Evolutionary conservation across 1,140 invertebrate species (phyloP).

Genomic region (Melanaphis sacchari): DNA sequence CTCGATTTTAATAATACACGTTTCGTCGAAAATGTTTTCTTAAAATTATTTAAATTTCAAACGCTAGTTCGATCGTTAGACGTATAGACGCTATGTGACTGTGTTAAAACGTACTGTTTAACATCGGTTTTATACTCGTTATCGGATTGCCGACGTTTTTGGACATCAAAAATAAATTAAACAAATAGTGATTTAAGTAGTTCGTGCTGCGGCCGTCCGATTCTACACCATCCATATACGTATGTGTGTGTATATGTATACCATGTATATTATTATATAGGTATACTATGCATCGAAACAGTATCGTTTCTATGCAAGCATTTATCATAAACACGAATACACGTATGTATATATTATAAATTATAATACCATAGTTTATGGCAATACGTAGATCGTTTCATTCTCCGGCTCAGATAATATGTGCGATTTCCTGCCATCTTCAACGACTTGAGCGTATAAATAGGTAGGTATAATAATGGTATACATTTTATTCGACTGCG

Average conservation of each 20-base stretch:
- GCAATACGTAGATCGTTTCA: neutral
- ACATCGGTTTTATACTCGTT: neutral
- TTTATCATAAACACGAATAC: neutral
- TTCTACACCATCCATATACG: neutral
- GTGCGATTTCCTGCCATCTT: neutral
- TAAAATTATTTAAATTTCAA: too few relatives aligned
- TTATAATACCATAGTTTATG: slow-evolving; percentile 6
- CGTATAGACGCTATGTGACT: too few relatives aligned
- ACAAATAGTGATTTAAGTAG: neutral
- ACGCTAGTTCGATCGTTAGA: too few relatives aligned
- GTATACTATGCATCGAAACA: neutral
- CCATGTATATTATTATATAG: neutral
- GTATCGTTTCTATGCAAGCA: neutral
- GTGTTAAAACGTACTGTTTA: neutral
- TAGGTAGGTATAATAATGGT: too few relatives aligned
- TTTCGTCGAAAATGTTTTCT: too few relatives aligned
- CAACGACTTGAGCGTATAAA: too few relatives aligned
- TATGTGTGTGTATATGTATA: too few relatives aligned
- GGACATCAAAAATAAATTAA: neutral
- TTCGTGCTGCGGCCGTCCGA: neutral
- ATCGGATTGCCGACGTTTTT: neutral
- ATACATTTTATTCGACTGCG: neutral
- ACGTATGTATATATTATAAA: neutral
- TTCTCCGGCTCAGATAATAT: neutral
- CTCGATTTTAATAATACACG: too few relatives aligned